A percentile compares a stretch with the other conserved stretches of the same genome.
phyloP scores from a whole-genome alignment of 2,888 invertebrate species.

The Cataglyphis rosenhaueri region DNA sequence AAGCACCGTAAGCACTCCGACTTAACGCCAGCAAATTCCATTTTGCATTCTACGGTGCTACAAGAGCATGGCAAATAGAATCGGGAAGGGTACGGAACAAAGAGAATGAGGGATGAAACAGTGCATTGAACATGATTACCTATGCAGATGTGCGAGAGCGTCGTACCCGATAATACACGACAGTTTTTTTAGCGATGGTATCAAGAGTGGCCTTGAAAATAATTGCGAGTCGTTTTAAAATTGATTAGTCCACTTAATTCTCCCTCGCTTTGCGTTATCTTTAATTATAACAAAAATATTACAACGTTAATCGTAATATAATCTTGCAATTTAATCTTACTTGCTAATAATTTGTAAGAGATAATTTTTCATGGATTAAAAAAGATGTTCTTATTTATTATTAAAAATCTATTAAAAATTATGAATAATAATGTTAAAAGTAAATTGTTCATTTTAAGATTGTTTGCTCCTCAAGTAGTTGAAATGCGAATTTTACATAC shows the following conservation, averaged over 20 bases:
- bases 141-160: conserved; percentile 33
- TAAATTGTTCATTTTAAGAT: neutral
- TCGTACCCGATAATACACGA: conserved; percentile 14
- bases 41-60: conserved; percentile 38
- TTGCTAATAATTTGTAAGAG: neutral
- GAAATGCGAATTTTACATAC: conserved; percentile 1
- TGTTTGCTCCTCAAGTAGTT: neutral
- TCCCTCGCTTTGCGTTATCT: neutral
- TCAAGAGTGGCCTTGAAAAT: neutral
- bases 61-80: conserved; percentile 39
- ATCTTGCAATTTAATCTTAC: neutral
- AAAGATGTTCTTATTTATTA: neutral
- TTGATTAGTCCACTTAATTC: neutral
- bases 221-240: neutral
- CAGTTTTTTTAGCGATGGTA: conserved; percentile 18
- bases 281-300: neutral
- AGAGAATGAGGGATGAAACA: conserved; percentile 50
- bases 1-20: conserved; percentile 54
- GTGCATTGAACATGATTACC: conserved; percentile 37
- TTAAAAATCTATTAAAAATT: neutral
- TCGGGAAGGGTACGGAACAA: conserved; percentile 31
- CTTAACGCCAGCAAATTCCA: conserved; percentile 55
- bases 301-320: neutral
- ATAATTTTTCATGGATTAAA: neutral
- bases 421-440: neutral